Percentiles rank a stretch among this genome's conserved stretches.
Evolutionary conservation across 2,888 invertebrate species (phyloP).

Genomic region (Caenorhabditis sinica): DNA sequence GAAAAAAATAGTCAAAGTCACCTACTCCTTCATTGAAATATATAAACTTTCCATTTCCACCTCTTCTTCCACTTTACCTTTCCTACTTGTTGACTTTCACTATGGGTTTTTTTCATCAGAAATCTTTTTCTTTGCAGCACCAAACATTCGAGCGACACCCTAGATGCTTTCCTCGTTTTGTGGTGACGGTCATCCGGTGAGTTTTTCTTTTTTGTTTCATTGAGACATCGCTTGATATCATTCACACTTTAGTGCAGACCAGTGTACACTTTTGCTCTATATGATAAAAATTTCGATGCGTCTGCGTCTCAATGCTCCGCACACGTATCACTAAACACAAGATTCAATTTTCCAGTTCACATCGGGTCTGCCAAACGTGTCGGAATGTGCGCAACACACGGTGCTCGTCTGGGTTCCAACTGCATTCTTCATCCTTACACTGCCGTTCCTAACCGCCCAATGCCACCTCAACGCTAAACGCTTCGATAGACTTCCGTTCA

Average conservation of each 20-base stretch:
- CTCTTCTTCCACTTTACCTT: background rate
- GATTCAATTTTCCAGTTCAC: conserved; percentile 58
- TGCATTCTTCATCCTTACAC: conserved; percentile 68
- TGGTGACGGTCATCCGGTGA: conserved; percentile 55
- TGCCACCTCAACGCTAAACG: conserved; percentile 54
- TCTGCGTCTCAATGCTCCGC: conserved; percentile 3
- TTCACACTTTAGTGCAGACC: background rate
- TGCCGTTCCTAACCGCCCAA: conserved; percentile 69
- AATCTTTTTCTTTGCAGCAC: conserved; percentile 26
- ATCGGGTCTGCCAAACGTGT: conserved; percentile 77
- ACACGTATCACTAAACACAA: no score
- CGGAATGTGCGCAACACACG: conserved; percentile 80
- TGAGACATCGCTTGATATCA: background rate
- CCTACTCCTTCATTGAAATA: background rate
- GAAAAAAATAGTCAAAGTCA: conserved; percentile 1
- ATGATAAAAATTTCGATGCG: no score
- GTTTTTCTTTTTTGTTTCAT: conserved; percentile 5
- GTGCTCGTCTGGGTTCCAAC: conserved; percentile 80
- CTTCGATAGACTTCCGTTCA: conserved; percentile 53
- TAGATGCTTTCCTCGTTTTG: conserved; percentile 65
- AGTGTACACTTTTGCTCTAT: background rate
- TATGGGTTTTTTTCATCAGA: background rate
- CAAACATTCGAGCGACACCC: conserved; percentile 53
- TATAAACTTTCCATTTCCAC: background rate
- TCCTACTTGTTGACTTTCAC: background rate